These are phyloP conservation scores for Thymelicus sylvestris DNA, from an alignment of 2,888 invertebrate genomes.

Conservation along the genomic window DNA sequence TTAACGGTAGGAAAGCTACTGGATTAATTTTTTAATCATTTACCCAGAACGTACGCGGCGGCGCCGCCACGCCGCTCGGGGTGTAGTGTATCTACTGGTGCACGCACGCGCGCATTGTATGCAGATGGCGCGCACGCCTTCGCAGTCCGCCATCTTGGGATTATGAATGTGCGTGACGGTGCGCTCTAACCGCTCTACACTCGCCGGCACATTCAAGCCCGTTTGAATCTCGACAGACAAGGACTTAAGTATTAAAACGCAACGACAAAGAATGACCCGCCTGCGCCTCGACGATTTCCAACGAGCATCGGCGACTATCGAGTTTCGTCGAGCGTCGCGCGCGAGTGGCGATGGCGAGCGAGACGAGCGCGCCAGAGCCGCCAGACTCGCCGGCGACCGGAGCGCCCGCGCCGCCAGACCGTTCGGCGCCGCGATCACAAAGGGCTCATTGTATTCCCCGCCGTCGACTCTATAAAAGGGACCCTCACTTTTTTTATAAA, in stretches of 20 bases:
- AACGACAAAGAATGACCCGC: constrained; percentile 31
- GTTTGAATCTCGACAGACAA: constrained; percentile 38
- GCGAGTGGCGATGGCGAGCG: constrained; percentile 59
- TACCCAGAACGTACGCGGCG: constrained; percentile 26
- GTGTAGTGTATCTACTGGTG: constrained; percentile 38
- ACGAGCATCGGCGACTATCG: not conserved
- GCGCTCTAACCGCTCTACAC: constrained; percentile 46
- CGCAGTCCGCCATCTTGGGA: constrained; percentile 42
- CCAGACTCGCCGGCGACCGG: constrained; percentile 65
- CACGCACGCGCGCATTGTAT: constrained; percentile 55
- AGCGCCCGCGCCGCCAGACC: constrained; percentile 70
- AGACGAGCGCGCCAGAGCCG: constrained; percentile 40
- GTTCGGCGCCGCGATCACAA: constrained; percentile 81
- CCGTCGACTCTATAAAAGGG: constrained; percentile 69
- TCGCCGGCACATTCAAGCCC: constrained; percentile 37
- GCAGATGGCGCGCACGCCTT: constrained; percentile 50
- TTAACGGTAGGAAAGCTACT: not conserved
- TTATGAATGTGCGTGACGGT: constrained; percentile 52
- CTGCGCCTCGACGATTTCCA: constrained; percentile 23
- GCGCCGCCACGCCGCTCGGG: constrained; percentile 36
- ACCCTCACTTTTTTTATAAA: constrained; percentile 72
- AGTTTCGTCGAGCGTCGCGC: constrained; percentile 15
- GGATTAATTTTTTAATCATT: constrained; percentile 16
- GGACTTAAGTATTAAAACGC: constrained; percentile 25
- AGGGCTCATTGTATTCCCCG: constrained; percentile 78